Conservation (phyloP, 2,113 vertebrate genomes). For the Engraulis encrasicolus region DNA sequence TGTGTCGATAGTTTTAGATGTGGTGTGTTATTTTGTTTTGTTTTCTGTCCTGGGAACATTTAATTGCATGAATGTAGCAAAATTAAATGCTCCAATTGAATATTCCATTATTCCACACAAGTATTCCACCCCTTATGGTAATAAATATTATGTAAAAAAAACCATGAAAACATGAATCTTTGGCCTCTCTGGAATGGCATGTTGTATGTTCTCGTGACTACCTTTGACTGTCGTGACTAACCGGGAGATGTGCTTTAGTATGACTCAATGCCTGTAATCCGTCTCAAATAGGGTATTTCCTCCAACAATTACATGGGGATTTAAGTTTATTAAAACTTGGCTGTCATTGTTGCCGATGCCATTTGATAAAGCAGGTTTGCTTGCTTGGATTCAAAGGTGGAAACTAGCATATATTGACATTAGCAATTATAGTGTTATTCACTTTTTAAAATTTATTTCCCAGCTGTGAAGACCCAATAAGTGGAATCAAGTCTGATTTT, state of each 20-base stretch:
- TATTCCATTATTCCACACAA: no score
- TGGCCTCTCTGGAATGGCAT: no score
- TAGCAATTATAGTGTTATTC: neutral
- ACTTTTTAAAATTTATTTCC: neutral
- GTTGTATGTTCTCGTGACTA: conserved; percentile 27
- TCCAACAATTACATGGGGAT: conserved; percentile 63
- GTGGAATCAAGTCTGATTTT: neutral
- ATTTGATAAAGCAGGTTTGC: neutral
- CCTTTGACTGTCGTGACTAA: no score
- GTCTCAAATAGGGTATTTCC: conserved; percentile 54
- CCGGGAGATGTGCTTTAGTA: conserved; percentile 34
- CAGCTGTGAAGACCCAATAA: neutral
- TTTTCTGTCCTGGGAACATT: no score
- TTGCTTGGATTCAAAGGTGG: neutral
- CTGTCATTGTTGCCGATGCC: neutral
- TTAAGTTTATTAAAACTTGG: conserved; percentile 54
- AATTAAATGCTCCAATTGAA: no score
- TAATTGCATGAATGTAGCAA: no score
- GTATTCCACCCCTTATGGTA: no score
- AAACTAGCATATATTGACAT: neutral
- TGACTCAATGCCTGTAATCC: conserved; percentile 40
- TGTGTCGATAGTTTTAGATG: no score
- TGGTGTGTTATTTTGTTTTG: no score
- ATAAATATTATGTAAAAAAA: no score
- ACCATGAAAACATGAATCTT: no score